These are phyloP conservation scores for Zootermopsis nevadensis DNA, from an alignment of 2,888 invertebrate genomes.

Conservation along the genomic window DNA sequence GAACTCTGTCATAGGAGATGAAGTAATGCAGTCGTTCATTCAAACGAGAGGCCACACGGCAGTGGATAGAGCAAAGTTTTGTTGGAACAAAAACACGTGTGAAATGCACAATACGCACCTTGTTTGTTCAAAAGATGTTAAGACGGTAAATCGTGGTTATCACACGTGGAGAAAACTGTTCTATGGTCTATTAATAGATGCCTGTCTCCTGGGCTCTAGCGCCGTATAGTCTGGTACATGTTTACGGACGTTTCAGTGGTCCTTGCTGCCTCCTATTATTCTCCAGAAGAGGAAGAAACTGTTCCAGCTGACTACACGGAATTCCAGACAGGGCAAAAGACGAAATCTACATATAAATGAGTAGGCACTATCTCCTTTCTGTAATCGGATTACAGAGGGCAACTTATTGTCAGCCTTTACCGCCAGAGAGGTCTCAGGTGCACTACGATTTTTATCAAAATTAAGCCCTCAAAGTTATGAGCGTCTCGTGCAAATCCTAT, in stretches of 20 bases:
- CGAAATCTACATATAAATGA: background rate
- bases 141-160: too few species aligned
- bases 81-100: too few species aligned
- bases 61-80: too few species aligned
- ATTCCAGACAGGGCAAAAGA: background rate
- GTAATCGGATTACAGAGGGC: background rate
- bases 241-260: too few species aligned
- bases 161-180: too few species aligned
- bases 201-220: too few species aligned
- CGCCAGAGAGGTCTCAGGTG: background rate
- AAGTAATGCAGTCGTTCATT: background rate
- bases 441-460: background rate
- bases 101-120: background rate
- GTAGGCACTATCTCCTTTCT: background rate
- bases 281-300: background rate
- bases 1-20: background rate
- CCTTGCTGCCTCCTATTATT: too few species aligned
- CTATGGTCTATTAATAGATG: too few species aligned
- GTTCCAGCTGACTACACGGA: background rate
- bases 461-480: background rate
- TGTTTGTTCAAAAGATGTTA: background rate
- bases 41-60: too few species aligned
- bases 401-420: background rate
- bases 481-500: background rate
- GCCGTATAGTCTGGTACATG: too few species aligned